phyloP scores from a whole-genome alignment of 2,888 invertebrate species.

The Andrena trimmerana region DNA sequence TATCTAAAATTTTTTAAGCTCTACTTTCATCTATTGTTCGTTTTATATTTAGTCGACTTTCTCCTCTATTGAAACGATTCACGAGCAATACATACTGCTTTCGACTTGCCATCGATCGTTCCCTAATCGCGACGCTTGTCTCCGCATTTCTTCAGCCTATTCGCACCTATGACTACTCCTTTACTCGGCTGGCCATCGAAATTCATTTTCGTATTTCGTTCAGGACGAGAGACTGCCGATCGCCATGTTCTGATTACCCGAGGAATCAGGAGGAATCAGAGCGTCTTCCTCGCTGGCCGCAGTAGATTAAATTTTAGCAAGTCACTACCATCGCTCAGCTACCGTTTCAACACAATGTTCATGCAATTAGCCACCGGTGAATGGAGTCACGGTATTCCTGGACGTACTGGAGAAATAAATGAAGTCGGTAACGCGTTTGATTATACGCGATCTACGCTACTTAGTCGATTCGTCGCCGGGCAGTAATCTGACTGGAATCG shows the following conservation, averaged over 20 bases:
- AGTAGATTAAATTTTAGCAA: constrained; percentile 66
- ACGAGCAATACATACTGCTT: neutral
- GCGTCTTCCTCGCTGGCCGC: constrained; percentile 60
- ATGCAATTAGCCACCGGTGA: constrained; percentile 60
- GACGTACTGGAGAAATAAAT: neutral
- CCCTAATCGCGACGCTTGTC: neutral
- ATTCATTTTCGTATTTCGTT: constrained; percentile 61
- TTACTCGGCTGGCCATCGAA: constrained; percentile 9
- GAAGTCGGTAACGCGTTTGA: neutral
- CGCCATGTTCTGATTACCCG: constrained; percentile 72
- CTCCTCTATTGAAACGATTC: constrained; percentile 5
- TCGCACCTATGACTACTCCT: neutral
- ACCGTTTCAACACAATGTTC: constrained; percentile 43
- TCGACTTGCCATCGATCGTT: constrained; percentile 1
- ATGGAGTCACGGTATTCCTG: constrained; percentile 41
- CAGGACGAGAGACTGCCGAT: constrained; percentile 60
- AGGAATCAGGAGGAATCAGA: constrained; percentile 74
- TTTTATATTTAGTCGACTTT: constrained; percentile 42
- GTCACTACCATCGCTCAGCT: constrained; percentile 46
- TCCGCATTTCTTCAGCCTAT: neutral
- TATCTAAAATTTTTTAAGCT: neutral
- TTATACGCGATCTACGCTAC: neutral
- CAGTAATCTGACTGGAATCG: neutral
- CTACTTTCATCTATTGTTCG: constrained; percentile 43
- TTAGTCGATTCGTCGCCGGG: no score